phyloP scores from a whole-genome alignment of 2,797 vertebrate genomes.

The Aeoliscus strigatus region DNA sequence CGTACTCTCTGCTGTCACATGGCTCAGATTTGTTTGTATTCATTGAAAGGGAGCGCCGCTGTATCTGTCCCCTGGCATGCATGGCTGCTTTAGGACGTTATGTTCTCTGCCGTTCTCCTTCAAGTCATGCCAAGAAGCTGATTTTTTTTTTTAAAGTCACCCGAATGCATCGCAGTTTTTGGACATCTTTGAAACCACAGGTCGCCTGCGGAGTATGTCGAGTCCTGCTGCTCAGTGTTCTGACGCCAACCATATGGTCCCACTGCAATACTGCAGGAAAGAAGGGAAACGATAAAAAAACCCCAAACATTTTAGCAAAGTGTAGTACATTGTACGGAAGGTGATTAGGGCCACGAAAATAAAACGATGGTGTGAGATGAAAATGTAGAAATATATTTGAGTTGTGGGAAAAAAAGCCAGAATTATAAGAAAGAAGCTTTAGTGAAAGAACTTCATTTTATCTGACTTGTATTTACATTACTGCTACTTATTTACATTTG shows the following conservation, averaged over 20 bases:
- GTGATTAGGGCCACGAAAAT: too few relatives aligned
- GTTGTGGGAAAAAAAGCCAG: too few relatives aligned
- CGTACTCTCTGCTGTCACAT: conserved; percentile 2
- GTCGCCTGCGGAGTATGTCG: conserved; percentile 26
- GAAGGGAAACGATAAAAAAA: background rate
- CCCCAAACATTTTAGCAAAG: too few relatives aligned
- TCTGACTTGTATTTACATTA: too few relatives aligned
- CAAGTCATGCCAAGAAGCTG: conserved; percentile 16
- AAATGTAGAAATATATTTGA: too few relatives aligned
- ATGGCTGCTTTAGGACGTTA: conserved; percentile 20
- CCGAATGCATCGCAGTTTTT: conserved; percentile 21
- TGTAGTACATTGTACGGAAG: too few relatives aligned
- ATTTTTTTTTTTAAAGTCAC: conserved; percentile 9
- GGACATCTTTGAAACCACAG: conserved; percentile 9
- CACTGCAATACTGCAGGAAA: conserved; percentile 26
- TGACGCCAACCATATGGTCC: conserved; percentile 45
- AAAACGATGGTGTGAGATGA: too few relatives aligned
- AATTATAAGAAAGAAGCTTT: too few relatives aligned
- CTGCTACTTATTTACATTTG: too few relatives aligned
- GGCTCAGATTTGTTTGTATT: conserved; percentile 2
- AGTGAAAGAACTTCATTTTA: too few relatives aligned
- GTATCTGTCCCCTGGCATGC: conserved; percentile 11
- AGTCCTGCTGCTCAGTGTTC: conserved; percentile 21
- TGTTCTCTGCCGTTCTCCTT: conserved; percentile 21
- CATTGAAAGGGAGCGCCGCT: conserved; percentile 18